Conservation (phyloP, 2,113 vertebrate genomes). For the Myrmecophaga tridactyla region DNA sequence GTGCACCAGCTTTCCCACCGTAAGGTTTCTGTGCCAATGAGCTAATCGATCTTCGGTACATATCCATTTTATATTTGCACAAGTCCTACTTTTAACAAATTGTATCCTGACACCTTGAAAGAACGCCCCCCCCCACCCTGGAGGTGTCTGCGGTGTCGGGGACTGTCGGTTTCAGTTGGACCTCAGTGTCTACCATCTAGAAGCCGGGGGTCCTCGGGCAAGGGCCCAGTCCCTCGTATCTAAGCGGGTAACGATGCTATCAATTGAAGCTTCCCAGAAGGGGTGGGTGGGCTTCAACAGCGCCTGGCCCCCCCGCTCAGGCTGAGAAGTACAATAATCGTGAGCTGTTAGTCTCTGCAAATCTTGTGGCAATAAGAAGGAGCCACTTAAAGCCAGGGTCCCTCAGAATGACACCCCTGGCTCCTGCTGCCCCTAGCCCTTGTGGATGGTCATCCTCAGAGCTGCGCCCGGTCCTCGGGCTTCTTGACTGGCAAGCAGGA, state of each 20-base stretch:
- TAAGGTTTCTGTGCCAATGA: too few species aligned
- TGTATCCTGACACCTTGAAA: rapidly evolving
- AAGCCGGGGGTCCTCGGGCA: not conserved
- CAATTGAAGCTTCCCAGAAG: rapidly evolving
- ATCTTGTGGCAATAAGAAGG: not conserved
- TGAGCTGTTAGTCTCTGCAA: rapidly evolving
- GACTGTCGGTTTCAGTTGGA: too few species aligned
- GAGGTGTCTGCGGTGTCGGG: too few species aligned
- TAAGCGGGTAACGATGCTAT: rapidly evolving
- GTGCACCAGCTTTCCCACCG: not conserved
- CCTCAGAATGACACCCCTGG: too few species aligned
- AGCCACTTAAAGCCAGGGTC: not conserved
- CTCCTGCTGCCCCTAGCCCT: too few species aligned
- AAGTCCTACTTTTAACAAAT: not conserved
- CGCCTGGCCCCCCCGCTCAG: too few species aligned
- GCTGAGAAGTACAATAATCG: rapidly evolving
- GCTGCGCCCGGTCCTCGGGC: too few species aligned
- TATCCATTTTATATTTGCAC: not conserved
- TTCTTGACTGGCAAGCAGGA: not conserved
- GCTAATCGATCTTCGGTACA: rapidly evolving
- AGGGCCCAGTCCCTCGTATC: not conserved
- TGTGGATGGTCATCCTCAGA: rapidly evolving
- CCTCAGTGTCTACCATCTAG: not conserved
- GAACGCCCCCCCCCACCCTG: rapidly evolving
- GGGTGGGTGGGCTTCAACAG: not conserved